Base-by-base conservation (phyloP, 2,888 invertebrate species). In the Gisinianus flammeolus region DNA sequence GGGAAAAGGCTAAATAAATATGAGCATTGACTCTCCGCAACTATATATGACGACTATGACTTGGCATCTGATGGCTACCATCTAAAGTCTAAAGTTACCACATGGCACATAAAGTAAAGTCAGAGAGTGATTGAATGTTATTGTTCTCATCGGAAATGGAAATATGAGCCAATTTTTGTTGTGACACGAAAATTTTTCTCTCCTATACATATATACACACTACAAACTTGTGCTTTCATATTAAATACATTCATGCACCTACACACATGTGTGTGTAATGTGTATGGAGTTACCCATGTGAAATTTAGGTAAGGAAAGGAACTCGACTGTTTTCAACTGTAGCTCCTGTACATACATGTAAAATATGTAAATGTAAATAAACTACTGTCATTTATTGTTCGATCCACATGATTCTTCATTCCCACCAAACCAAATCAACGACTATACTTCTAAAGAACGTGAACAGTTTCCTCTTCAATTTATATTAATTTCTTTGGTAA, bases 101-200 rank as follows among this genome's bases (percentile, higher is more conserved):
- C 72, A 72, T 72, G 72, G 70, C 52, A 16, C 19, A 16, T 44
- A 16, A 19, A 19, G 58, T 58, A 30, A 72, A 72, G 72, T 52
- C 71, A 71, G 68, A 10, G 22, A 56, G 58, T 58, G 56, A 72
- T 72, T 72, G 72, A 72, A 72, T 72, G 62, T 72, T 72, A 72
- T 72, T 72, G 72, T 72, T 72, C 74, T 66, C 64, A 76, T 76
- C 67, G 76, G 76, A 76, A 76, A 76, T 76, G 67, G 67, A 76
- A 76, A 76, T 68, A 67, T 76, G 76, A 76, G 76, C 76, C 76
- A 76, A 76, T 76, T 76, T 76, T 56, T 67, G 68, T 52, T 68
- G 28, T 66, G 68, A 76, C 68, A 68, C 52, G 76, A 44, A 76
- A 76, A 76, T 76, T 28, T n/a, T 76, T 68, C 44, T 44, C 12